Base-by-base conservation (phyloP, 2,888 invertebrate genomes). In the Agrenia bidenticulata region DNA sequence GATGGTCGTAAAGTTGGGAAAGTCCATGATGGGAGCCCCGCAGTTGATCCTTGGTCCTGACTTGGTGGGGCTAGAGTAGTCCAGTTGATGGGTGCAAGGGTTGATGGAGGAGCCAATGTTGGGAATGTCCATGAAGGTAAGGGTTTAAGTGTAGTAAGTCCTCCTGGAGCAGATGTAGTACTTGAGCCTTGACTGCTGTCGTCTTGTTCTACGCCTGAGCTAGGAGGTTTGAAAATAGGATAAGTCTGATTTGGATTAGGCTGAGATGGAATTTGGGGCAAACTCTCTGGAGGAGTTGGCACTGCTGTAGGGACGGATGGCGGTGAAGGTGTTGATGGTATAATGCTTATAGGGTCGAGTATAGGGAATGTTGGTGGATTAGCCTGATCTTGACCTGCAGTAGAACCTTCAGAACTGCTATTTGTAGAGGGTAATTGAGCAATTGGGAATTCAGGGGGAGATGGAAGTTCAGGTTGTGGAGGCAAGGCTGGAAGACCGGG, bases 361-460 rank as follows among this genome's bases (percentile, higher is more conserved):
- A 61, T 26, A 15, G 61, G 61, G 55, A 61, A 61, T n/a, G 54
- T 56, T 11, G 65, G 65, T 23, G 23, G 61, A 27, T 49, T 57
- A 9, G 61, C 49, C 32, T 57, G 67, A 26, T 61, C 67, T 51
- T 15, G 54, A 50, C 57, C 55, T 4, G 60, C 45, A 17, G 60
- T 32, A 9, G 32, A 37, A 50, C 19, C 32, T 27, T 21, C 26
- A 37, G 63, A 26, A 41, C 21, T 24, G 15, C 37, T 21, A n/a
- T 58, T 27, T 19, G 26, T n/a, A 49, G 63, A 7, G n/a, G 37
- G 27, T 21, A 5, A 2, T 26, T 27, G 19, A 32, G 56, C 26
- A 32, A 39, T 1, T 21, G n/a, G 39, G 7, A 39, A 15, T 60
- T 51, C 7, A 24, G 37, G n/a, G 7, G 60, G 24, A 51, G 50